Percentiles rank a stretch among this genome's conserved stretches.
Evolutionary conservation across 2,113 vertebrate genomes (phyloP).

Genomic region (Pan paniscus): DNA sequence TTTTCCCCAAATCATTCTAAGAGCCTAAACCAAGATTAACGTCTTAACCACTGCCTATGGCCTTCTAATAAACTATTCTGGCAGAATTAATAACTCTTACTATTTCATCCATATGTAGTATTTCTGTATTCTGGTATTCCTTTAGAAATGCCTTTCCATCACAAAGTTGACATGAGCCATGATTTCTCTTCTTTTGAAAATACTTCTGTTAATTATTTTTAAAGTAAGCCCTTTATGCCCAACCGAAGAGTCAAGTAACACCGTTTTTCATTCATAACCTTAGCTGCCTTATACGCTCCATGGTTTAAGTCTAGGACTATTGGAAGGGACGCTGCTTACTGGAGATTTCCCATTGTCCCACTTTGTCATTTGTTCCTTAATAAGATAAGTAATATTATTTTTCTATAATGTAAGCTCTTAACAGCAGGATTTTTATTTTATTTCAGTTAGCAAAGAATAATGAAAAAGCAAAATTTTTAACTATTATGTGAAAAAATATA

Average conservation of each 20-base stretch:
- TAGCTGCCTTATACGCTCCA: background rate
- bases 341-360: background rate
- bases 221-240: background rate
- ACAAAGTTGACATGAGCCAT: background rate
- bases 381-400: background rate
- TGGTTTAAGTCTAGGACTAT: background rate
- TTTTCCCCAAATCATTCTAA: background rate
- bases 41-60: background rate
- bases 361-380: conserved; percentile 40
- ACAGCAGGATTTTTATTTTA: conserved; percentile 39
- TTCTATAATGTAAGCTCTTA: background rate
- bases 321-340: background rate
- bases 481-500: conserved; percentile 12
- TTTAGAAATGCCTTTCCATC: conserved; percentile 22
- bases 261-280: background rate
- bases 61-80: background rate
- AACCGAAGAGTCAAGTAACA: background rate
- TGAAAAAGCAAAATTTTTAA: conserved; percentile 26
- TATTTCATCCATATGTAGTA: background rate
- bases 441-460: conserved; percentile 38
- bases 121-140: background rate
- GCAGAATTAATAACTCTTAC: background rate
- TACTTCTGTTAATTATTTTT: background rate
- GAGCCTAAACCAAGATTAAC: background rate
- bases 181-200: background rate